Conservation (phyloP, 2,888 invertebrate genomes). For the Chorisops tibialis region DNA sequence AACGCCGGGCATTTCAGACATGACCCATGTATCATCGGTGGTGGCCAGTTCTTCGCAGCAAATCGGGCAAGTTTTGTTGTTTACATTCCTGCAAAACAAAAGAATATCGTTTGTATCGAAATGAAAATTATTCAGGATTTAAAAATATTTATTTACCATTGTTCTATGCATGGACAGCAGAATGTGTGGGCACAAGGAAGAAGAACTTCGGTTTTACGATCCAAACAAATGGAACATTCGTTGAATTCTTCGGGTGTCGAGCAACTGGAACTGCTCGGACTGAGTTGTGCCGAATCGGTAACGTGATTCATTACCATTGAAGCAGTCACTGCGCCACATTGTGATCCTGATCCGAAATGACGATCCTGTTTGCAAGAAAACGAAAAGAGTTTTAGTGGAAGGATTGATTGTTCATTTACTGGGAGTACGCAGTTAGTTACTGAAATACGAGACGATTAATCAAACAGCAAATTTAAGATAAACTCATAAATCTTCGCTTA, state of each 20-base stretch:
- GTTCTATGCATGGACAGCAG: slow-evolving; percentile 67
- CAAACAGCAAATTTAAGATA: too few relatives aligned
- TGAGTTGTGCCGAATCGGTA: slow-evolving; percentile 36
- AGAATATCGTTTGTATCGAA: background rate
- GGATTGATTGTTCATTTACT: too few relatives aligned
- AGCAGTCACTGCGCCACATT: slow-evolving; percentile 40
- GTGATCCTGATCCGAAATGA: background rate
- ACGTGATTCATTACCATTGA: slow-evolving; percentile 50
- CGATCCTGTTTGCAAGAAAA: slow-evolving; percentile 16
- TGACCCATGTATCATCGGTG: slow-evolving; percentile 64
- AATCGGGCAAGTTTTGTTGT: slow-evolving; percentile 67
- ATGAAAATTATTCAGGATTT: background rate
- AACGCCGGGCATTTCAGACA: slow-evolving; percentile 60
- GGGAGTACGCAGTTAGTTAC: too few relatives aligned
- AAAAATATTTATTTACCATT: slow-evolving; percentile 56
- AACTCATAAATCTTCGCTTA: too few relatives aligned
- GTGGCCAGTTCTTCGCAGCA: slow-evolving; percentile 62
- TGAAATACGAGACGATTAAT: too few relatives aligned
- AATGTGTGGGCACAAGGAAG: slow-evolving; percentile 69
- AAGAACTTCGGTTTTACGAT: slow-evolving; percentile 64
- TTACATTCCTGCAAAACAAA: slow-evolving; percentile 59
- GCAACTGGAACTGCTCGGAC: slow-evolving; percentile 34
- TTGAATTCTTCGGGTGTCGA: slow-evolving; percentile 45
- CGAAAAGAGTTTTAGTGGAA: too few relatives aligned
- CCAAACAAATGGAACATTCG: slow-evolving; percentile 72